These are phyloP conservation scores for Percina caprodes DNA, from an alignment of 2,113 vertebrate species.

Conservation along the genomic window DNA sequence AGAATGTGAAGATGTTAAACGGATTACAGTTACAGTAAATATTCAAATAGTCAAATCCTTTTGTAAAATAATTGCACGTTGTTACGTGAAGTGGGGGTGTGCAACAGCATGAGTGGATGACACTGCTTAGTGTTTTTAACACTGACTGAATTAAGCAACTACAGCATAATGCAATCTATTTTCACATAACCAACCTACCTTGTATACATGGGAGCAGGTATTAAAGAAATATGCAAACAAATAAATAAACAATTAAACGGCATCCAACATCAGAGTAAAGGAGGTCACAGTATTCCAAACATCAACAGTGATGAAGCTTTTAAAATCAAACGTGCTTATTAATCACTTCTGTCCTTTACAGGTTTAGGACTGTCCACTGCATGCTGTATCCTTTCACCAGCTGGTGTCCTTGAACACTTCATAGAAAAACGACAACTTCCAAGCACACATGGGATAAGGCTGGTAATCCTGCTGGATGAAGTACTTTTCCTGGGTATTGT, in stretches of 20 bases:
- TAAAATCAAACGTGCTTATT: not conserved
- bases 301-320: not conserved
- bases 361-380: conserved; percentile 93
- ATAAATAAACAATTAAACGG: not conserved
- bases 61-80: too few species aligned
- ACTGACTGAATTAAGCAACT: not conserved
- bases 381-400: conserved; percentile 89
- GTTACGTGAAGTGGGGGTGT: too few species aligned
- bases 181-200: not conserved
- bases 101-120: too few species aligned
- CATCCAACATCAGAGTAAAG: not conserved
- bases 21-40: too few species aligned
- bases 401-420: conserved; percentile 88
- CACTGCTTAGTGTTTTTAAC: too few species aligned
- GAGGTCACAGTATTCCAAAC: rapidly evolving
- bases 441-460: not conserved
- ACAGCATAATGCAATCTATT: not conserved
- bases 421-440: not conserved
- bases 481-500: not conserved
- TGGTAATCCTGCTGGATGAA: not conserved
- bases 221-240: not conserved
- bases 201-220: not conserved
- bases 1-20: too few species aligned
- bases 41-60: too few species aligned
- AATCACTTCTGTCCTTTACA: conserved; percentile 31